A percentile compares a stretch with the other conserved stretches of the same genome.
Evolutionary conservation across 2,797 vertebrate species (phyloP).

Genomic region (Melanotaenia boesemani): DNA sequence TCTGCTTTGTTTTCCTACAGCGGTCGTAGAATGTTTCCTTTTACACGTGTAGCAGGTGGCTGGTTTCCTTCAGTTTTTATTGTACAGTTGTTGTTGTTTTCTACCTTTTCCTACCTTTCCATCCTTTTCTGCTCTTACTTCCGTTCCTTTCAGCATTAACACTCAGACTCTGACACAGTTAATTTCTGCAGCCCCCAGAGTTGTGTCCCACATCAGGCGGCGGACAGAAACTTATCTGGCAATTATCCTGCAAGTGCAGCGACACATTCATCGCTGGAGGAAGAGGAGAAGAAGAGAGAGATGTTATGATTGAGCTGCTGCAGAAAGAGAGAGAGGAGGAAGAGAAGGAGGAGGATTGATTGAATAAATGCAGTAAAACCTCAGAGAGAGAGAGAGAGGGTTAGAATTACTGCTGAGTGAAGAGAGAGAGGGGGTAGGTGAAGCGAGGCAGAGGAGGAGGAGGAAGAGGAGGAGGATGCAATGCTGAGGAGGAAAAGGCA

Average conservation of each 20-base stretch:
- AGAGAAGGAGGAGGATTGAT: conserved; percentile 84
- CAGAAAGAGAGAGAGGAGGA: conserved; percentile 10
- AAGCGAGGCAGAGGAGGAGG: conserved; percentile 2
- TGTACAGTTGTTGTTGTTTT: no score
- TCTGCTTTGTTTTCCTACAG: no score
- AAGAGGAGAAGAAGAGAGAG: conserved; percentile 1
- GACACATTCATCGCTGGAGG: conserved; percentile 11
- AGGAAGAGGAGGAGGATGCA: conserved; percentile 36
- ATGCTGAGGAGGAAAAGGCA: conserved; percentile 69
- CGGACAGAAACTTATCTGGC: conserved; percentile 57
- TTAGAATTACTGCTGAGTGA: conserved; percentile 74
- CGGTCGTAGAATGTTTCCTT: no score
- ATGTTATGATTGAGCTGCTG: conserved; percentile 27
- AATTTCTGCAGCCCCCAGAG: conserved; percentile 38
- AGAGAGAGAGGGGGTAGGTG: conserved; percentile 30
- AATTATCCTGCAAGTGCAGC: conserved; percentile 44
- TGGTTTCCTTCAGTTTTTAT: no score
- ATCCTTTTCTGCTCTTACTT: no score
- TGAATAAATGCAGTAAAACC: conserved; percentile 89
- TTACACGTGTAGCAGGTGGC: no score
- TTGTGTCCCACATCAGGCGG: conserved; percentile 68
- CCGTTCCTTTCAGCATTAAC: no score
- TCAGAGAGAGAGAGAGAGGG: conserved; percentile 40
- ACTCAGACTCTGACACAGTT: not conserved
- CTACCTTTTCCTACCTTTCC: no score